These are phyloP conservation scores for Aplysia californica DNA, from an alignment of 1,140 invertebrate genomes.

Conservation along the genomic window DNA sequence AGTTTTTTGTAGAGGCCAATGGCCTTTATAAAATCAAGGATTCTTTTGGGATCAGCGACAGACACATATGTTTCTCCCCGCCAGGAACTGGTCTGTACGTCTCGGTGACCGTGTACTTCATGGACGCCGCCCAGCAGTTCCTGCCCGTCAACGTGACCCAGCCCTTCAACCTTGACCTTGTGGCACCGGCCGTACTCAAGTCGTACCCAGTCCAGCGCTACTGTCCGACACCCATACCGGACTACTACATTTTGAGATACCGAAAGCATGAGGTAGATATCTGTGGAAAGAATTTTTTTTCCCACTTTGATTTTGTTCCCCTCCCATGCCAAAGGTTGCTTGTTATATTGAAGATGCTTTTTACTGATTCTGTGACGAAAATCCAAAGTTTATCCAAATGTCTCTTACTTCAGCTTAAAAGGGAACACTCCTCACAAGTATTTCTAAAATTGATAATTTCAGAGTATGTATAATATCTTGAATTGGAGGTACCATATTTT, in stretches of 20 bases:
- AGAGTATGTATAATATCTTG: too few relatives aligned
- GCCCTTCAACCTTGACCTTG: conserved; percentile 32
- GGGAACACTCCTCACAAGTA: too few relatives aligned
- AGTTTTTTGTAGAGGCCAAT: too few relatives aligned
- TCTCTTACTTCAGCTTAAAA: too few relatives aligned
- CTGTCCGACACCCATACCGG: conserved; percentile 50
- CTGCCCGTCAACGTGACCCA: conserved; percentile 37
- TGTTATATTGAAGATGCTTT: background rate
- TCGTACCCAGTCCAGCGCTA: conserved; percentile 34
- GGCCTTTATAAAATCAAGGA: too few relatives aligned
- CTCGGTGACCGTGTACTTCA: conserved; percentile 40
- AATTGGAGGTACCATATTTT: too few relatives aligned
- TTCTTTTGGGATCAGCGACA: too few relatives aligned
- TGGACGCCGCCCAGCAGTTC: conserved; percentile 42
- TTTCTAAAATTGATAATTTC: too few relatives aligned
- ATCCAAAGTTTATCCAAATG: too few relatives aligned
- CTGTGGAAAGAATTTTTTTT: too few relatives aligned
- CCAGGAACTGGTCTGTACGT: conserved; percentile 49
- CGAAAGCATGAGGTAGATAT: conserved; percentile 40
- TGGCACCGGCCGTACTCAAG: conserved; percentile 14
- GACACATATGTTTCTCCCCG: too few relatives aligned
- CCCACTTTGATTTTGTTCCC: too few relatives aligned
- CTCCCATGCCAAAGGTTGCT: background rate
- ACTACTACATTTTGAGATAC: conserved; percentile 48
- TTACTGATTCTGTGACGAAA: background rate